Percentiles rank a stretch among this genome's conserved stretches.
Evolutionary conservation across 2,888 invertebrate genomes (phyloP).

Genomic region (Morpho achilles): DNA sequence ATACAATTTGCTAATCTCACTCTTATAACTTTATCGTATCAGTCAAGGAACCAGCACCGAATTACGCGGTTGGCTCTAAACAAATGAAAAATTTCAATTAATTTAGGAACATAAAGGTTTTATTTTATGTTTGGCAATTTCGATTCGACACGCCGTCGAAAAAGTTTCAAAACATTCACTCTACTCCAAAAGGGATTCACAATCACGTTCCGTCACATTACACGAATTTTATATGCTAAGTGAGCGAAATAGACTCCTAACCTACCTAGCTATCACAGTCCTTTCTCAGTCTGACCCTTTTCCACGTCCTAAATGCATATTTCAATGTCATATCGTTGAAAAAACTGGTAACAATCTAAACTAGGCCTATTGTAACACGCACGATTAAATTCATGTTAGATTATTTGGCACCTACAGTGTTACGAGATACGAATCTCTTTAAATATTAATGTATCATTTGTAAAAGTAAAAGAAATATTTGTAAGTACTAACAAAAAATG

Average conservation of each 20-base stretch:
- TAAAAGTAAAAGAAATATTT: constrained; percentile 43
- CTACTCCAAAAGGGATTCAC: constrained; percentile 47
- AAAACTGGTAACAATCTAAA: constrained; percentile 75
- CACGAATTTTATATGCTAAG: constrained; percentile 67
- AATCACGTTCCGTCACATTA: constrained; percentile 47
- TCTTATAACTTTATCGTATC: constrained; percentile 59
- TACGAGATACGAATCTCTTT: constrained; percentile 39
- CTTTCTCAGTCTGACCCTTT: constrained; percentile 77
- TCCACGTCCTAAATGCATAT: constrained; percentile 74
- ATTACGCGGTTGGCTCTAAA: constrained; percentile 32
- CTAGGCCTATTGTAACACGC: constrained; percentile 53
- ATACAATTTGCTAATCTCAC: constrained; percentile 72
- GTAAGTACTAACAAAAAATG: constrained; percentile 55
- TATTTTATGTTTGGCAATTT: constrained; percentile 36
- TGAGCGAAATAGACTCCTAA: constrained; percentile 72
- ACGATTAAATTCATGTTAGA: constrained; percentile 59
- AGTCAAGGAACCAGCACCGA: constrained; percentile 7
- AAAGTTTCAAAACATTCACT: constrained; percentile 46
- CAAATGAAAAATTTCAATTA: constrained; percentile 41
- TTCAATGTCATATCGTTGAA: constrained; percentile 66
- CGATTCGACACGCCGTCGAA: constrained; percentile 33
- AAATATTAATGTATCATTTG: constrained; percentile 43
- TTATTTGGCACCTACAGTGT: constrained; percentile 76
- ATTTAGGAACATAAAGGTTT: constrained; percentile 44
- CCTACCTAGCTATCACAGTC: constrained; percentile 78